Evolutionary conservation across 2,888 invertebrate genomes (phyloP).

Genomic region (Onchidella celtica): DNA sequence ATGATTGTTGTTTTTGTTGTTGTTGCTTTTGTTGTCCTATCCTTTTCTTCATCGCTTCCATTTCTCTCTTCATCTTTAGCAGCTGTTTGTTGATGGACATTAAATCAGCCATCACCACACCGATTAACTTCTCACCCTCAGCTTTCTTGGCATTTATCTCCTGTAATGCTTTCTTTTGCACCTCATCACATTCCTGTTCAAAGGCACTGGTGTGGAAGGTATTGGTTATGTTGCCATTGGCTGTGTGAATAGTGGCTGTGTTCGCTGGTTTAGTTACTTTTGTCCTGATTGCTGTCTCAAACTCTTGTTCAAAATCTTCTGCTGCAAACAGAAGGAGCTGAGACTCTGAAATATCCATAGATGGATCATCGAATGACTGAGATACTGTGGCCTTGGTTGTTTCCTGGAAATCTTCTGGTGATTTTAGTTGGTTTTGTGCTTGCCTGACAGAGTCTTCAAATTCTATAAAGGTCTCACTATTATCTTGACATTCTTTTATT

Average conservation of each 20-base stretch:
- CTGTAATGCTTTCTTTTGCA: background rate
- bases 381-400: background rate
- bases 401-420: background rate
- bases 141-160: conserved; percentile 5
- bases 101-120: conserved; percentile 7
- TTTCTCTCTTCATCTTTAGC: conserved; percentile 39
- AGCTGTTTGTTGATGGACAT: conserved; percentile 32
- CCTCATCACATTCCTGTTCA: conserved; percentile 4
- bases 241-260: background rate
- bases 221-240: too few relatives aligned
- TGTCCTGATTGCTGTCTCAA: background rate
- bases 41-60: conserved; percentile 4
- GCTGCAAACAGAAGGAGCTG: conserved; percentile 7
- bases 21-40: conserved; percentile 17
- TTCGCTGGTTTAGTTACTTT: background rate
- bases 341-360: conserved; percentile 14
- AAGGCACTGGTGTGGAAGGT: too few relatives aligned
- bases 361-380: background rate
- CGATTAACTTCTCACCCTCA: conserved; percentile 21
- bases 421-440: background rate
- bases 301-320: conserved; percentile 17
- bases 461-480: too few relatives aligned
- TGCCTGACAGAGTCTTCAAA: too few relatives aligned
- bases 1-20: background rate
- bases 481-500: too few relatives aligned